phyloP scores from a whole-genome alignment of 2,888 invertebrate species.

The Marasmarcha lunaedactyla region DNA sequence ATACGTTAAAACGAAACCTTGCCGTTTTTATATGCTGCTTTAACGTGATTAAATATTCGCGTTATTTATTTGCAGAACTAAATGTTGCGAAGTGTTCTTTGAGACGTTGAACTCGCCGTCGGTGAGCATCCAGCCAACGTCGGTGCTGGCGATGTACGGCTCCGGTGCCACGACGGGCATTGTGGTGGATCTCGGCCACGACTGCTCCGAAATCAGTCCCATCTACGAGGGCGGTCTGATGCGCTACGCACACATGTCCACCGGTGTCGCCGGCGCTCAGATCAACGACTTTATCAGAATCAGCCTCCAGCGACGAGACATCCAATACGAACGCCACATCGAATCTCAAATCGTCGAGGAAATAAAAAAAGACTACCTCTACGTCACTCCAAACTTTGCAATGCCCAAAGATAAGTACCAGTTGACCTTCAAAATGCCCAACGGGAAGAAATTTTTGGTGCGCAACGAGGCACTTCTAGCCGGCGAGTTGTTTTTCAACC shows the following conservation, averaged over 20 bases:
- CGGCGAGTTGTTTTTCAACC: constrained; percentile 38
- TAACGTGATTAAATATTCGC: no score
- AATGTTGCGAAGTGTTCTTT: constrained; percentile 49
- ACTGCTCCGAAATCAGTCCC: constrained; percentile 32
- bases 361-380: constrained; percentile 25
- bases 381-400: constrained; percentile 25
- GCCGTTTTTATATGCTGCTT: no score
- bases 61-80: constrained; percentile 33
- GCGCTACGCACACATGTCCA: constrained; percentile 34
- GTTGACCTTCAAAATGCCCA: constrained; percentile 24
- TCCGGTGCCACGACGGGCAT: constrained; percentile 44
- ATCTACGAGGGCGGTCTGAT: constrained; percentile 44
- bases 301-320: constrained; percentile 21
- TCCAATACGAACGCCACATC: constrained; percentile 18
- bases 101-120: constrained; percentile 44
- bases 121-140: constrained; percentile 39
- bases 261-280: constrained; percentile 28
- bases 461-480: constrained; percentile 34
- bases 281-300: constrained; percentile 26
- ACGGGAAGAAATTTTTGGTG: constrained; percentile 31
- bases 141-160: constrained; percentile 39
- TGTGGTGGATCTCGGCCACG: constrained; percentile 44
- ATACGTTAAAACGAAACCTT: no score
- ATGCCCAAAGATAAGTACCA: constrained; percentile 18
- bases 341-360: constrained; percentile 22